phyloP scores from a whole-genome alignment of 2,113 vertebrate genomes.

The Aegithalos caudatus region DNA sequence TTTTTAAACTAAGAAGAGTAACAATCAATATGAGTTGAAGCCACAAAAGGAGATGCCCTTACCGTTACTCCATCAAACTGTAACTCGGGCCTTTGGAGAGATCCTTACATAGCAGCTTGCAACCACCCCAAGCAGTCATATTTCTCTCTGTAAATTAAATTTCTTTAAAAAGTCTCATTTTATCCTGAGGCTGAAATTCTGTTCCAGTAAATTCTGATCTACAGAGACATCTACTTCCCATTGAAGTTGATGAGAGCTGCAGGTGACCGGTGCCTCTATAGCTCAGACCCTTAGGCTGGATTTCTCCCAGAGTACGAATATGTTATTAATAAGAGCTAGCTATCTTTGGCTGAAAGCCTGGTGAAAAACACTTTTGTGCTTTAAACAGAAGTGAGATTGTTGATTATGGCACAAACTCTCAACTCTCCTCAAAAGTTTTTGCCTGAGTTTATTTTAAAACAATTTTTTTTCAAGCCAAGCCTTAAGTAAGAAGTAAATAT shows the following conservation, averaged over 20 bases:
- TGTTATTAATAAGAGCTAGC: constrained; percentile 12
- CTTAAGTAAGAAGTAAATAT: not conserved
- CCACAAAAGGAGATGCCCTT: not conserved
- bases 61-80: not conserved
- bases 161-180: constrained; percentile 25
- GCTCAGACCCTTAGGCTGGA: constrained; percentile 41
- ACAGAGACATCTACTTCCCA: constrained; percentile 27
- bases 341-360: not conserved
- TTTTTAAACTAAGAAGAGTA: not conserved
- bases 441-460: not conserved
- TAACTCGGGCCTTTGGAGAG: not conserved
- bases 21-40: not conserved
- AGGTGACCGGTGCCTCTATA: constrained; percentile 3
- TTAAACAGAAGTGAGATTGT: not conserved
- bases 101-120: not conserved
- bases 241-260: constrained; percentile 49
- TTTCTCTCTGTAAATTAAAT: constrained; percentile 41
- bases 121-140: not conserved
- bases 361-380: not conserved
- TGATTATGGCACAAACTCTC: not conserved
- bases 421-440: not conserved
- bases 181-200: constrained; percentile 44
- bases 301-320: not conserved
- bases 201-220: constrained; percentile 51
- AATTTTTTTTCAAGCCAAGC: not conserved